phyloP scores from a whole-genome alignment of 2,797 vertebrate genomes.

The Urosaurus nigricauda region DNA sequence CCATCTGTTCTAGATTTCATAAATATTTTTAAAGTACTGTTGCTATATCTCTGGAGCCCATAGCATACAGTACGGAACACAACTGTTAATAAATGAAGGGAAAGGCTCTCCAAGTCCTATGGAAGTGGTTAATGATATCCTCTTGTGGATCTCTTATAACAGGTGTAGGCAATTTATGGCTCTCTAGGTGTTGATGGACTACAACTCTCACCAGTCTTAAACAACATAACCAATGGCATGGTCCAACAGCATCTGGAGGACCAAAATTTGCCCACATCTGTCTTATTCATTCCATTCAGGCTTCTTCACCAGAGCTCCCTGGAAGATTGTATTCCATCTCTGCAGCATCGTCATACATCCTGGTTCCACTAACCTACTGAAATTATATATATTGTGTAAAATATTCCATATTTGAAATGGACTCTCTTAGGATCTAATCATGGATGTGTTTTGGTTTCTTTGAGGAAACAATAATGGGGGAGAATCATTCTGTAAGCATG shows the following conservation, averaged over 20 bases:
- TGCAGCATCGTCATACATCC: conserved; percentile 30
- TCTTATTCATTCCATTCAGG: neutral
- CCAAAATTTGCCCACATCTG: no score
- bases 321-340: conserved; percentile 39
- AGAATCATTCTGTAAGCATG: neutral
- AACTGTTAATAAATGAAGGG: neutral
- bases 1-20: conserved; percentile 11
- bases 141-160: neutral
- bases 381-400: conserved; percentile 39
- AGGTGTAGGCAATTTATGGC: no score
- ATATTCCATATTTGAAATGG: conserved; percentile 57
- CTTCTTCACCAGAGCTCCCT: neutral
- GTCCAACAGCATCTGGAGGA: no score
- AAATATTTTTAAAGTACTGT: neutral
- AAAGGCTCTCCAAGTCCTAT: neutral
- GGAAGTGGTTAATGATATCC: accelerated
- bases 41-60: no score
- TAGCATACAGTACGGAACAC: neutral
- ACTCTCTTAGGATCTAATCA: conserved; percentile 12
- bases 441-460: neutral
- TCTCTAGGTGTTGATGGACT: no score
- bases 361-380: conserved; percentile 29
- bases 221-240: no score
- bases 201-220: no score
- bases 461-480: conserved; percentile 18